Percentiles rank a stretch among this genome's conserved stretches.
These are phyloP conservation scores for Amphiprion clarkii DNA, from an alignment of 2,797 vertebrate genomes.

Conservation along the genomic window DNA sequence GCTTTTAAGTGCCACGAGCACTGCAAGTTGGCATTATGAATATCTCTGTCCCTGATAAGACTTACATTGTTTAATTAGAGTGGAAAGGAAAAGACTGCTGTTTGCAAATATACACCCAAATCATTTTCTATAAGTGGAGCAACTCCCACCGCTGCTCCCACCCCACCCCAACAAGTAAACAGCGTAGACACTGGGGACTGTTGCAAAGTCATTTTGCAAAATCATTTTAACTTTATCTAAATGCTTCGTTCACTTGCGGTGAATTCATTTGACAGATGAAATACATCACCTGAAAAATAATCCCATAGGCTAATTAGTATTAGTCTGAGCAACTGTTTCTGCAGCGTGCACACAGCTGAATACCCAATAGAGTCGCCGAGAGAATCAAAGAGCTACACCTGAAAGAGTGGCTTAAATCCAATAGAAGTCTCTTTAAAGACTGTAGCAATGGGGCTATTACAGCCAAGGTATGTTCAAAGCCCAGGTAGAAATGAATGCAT, in stretches of 20 bases:
- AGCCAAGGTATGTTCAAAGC: constrained; percentile 48
- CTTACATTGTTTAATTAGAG: constrained; percentile 82
- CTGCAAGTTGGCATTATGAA: constrained; percentile 78
- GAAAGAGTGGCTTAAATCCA: constrained; percentile 53
- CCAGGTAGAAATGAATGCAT: constrained; percentile 51
- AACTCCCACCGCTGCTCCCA: constrained; percentile 67
- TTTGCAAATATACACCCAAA: constrained; percentile 74
- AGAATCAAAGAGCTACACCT: constrained; percentile 63
- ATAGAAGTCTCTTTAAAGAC: constrained; percentile 35
- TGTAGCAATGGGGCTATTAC: constrained; percentile 51
- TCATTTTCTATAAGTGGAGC: constrained; percentile 79
- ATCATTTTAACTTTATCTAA: constrained; percentile 83
- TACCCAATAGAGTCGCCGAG: constrained; percentile 55
- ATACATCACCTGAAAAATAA: constrained; percentile 81
- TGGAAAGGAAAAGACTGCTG: constrained; percentile 52
- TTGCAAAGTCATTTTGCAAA: constrained; percentile 74
- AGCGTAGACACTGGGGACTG: constrained; percentile 68
- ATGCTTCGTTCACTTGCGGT: constrained; percentile 76
- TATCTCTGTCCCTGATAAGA: constrained; percentile 77
- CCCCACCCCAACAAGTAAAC: constrained; percentile 64
- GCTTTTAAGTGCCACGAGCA: constrained; percentile 75
- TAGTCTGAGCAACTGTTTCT: constrained; percentile 54
- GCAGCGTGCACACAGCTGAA: constrained; percentile 49
- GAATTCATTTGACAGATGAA: constrained; percentile 77
- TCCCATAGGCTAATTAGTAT: constrained; percentile 75